phyloP scores from a whole-genome alignment of 2,113 vertebrate genomes.

The Oryzias javanicus region DNA sequence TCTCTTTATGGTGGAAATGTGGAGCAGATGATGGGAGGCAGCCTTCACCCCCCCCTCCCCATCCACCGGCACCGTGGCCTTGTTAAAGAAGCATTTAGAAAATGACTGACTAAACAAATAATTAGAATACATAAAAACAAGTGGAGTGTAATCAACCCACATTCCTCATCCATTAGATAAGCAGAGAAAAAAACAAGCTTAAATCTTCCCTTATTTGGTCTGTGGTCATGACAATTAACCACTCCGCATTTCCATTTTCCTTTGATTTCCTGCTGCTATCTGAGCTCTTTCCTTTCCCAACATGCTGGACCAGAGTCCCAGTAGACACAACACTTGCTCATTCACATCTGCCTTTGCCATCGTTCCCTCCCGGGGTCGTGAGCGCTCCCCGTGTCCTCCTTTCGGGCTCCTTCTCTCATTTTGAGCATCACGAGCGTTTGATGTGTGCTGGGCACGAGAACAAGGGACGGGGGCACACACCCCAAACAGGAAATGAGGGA shows the following conservation, averaged over 20 bases:
- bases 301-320: slow-evolving; percentile 12
- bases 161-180: slow-evolving; percentile 47
- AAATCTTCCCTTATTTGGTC: slow-evolving; percentile 37
- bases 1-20: slow-evolving; percentile 29
- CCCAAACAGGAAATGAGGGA: slow-evolving; percentile 81
- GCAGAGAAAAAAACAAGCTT: slow-evolving; percentile 14
- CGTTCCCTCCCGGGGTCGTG: neutral
- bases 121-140: slow-evolving; percentile 63
- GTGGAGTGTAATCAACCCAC: slow-evolving; percentile 43
- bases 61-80: slow-evolving; percentile 53
- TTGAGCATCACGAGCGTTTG: slow-evolving; percentile 52
- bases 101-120: slow-evolving; percentile 61
- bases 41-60: slow-evolving; percentile 20
- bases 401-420: slow-evolving; percentile 25
- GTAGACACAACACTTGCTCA: neutral
- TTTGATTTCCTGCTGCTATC: slow-evolving; percentile 10
- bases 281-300: slow-evolving; percentile 17
- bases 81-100: slow-evolving; percentile 64
- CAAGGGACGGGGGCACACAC: slow-evolving; percentile 71
- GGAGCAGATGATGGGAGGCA: slow-evolving; percentile 16
- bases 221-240: slow-evolving; percentile 22
- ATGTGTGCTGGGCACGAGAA: slow-evolving; percentile 74
- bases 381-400: slow-evolving; percentile 16
- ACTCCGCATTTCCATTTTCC: slow-evolving; percentile 21
- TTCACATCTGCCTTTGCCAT: slow-evolving; percentile 21